Base-by-base conservation (phyloP, 2,888 invertebrate species). In the Baronia brevicornis region DNA sequence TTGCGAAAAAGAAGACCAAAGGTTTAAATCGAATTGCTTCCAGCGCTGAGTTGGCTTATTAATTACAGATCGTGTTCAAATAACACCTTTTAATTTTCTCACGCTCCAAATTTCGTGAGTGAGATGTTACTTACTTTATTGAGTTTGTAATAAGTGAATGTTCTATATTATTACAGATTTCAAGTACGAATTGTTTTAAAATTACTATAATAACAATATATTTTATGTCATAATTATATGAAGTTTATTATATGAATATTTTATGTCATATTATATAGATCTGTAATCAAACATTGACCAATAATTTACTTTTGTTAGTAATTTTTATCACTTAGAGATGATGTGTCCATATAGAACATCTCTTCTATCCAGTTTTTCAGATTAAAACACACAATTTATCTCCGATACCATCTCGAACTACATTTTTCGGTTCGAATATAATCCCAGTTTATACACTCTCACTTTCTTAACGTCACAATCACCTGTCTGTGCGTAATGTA, bases 261-360 rank as follows among this genome's bases (percentile, higher is more conserved):
- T n/a, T n/a, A n/a, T n/a, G n/a, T n/a, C n/a, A n/a, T n/a, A n/a
- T n/a, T n/a, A n/a, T n/a, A n/a, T n/a, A n/a, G n/a, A n/a, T n/a
- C n/a, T n/a, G n/a, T n/a, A n/a, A n/a, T n/a, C n/a, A n/a, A n/a
- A n/a, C n/a, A n/a, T n/a, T n/a, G n/a, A n/a, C n/a, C n/a, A n/a
- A n/a, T n/a, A 14, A 15, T 33, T 33, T 31, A 14, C 13, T 25
- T 14, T 14, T 8, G 14, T 7, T 8, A 14, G 12, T 7, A 7
- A 67, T 66, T 62, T 61, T 60, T 67, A 49, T 46, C 45, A 63
- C 61, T 58, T 63, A 71, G 67, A 64, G 60, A 62, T 60, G 39
- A 45, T 48, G 36, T 35, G 51, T 54, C 63, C 59, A 56, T 65
- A 60, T 63, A 65, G 60, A 63, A 61, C 55, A 52, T 56, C 48